Conservation (phyloP, 2,888 invertebrate species). For the Nymphalis urticae region DNA sequence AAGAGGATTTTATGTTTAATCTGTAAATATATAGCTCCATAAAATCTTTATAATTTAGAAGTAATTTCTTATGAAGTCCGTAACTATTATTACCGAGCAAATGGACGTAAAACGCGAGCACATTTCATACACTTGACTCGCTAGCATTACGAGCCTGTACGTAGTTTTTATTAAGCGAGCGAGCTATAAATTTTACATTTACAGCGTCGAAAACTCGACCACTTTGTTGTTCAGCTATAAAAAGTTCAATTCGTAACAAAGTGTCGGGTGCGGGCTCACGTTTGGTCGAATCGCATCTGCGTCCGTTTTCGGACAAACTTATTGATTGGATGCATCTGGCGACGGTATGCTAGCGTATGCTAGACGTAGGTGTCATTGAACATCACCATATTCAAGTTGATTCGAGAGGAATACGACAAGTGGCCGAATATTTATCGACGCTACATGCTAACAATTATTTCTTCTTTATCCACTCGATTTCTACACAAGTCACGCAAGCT, state of each 20-base stretch:
- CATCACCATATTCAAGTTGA: conserved; percentile 55
- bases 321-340: conserved; percentile 49
- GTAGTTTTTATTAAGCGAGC: conserved; percentile 66
- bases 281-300: conserved; percentile 63
- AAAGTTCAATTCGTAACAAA: conserved; percentile 68
- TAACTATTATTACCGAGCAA: conserved; percentile 38
- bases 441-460: conserved; percentile 36
- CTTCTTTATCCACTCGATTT: conserved; percentile 24
- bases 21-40: conserved; percentile 15
- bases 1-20: conserved; percentile 16
- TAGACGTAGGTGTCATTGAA: conserved; percentile 44
- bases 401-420: conserved; percentile 44
- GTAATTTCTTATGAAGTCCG: conserved; percentile 41
- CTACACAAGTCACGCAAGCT: conserved; percentile 39
- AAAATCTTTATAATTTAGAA: conserved; percentile 36
- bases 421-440: conserved; percentile 47
- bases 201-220: conserved; percentile 62
- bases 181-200: conserved; percentile 68
- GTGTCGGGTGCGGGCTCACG: conserved; percentile 55
- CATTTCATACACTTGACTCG: conserved; percentile 46
- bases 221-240: conserved; percentile 68
- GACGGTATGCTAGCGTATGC: conserved; percentile 45
- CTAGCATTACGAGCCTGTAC: conserved; percentile 48
- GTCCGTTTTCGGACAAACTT: conserved; percentile 57
- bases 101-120: conserved; percentile 42